A percentile compares a stretch with the other conserved stretches of the same genome.
phyloP scores from a whole-genome alignment of 2,888 invertebrate species.

The Pilophorus perplexus region DNA sequence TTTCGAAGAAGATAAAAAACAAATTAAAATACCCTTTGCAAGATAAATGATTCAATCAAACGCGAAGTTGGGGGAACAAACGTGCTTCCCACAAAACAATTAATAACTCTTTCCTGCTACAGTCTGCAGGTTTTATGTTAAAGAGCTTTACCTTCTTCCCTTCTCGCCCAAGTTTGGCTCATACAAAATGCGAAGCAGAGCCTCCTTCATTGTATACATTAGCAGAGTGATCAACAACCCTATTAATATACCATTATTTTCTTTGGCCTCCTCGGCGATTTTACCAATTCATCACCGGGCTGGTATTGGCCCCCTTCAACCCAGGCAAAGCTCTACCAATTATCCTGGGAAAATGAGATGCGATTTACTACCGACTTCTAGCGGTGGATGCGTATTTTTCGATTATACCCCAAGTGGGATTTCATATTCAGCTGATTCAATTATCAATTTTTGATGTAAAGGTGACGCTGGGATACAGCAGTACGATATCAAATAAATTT shows the following conservation, averaged over 20 bases:
- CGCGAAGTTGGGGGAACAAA: neutral
- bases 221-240: slow-evolving; percentile 24
- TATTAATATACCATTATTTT: slow-evolving; percentile 30
- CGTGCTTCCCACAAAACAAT: neutral
- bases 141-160: too few species aligned
- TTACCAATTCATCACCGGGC: slow-evolving; percentile 12
- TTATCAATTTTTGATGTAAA: too few species aligned
- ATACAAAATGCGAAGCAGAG: slow-evolving; percentile 21
- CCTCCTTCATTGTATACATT: slow-evolving; percentile 33
- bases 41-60: slow-evolving; percentile 29
- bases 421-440: too few species aligned
- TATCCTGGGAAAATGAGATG: too few species aligned
- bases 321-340: too few species aligned
- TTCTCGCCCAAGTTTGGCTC: neutral
- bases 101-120: neutral
- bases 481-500: too few species aligned
- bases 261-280: neutral
- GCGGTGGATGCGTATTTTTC: too few species aligned
- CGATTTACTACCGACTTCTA: too few species aligned
- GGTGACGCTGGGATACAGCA: too few species aligned
- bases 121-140: neutral
- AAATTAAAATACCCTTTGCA: neutral
- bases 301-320: too few species aligned
- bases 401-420: too few species aligned
- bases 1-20: too few species aligned